phyloP scores from a whole-genome alignment of 1,140 invertebrate species.

The Hycleus phaleratus region DNA sequence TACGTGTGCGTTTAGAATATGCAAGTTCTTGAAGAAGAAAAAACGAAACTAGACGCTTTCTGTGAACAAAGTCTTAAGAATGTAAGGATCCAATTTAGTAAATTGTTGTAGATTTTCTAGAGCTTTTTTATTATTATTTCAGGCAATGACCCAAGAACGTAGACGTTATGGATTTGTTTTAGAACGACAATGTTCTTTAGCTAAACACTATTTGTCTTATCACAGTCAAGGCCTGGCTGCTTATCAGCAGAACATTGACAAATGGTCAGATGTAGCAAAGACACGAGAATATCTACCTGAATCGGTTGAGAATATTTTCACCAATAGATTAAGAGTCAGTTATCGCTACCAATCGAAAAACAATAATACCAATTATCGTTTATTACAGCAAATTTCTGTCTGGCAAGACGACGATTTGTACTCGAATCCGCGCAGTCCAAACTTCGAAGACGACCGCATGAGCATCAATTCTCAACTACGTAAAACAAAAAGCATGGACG shows the following conservation, averaged over 20 bases:
- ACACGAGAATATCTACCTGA: constrained; percentile 77
- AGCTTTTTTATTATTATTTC: constrained; percentile 18
- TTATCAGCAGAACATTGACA: constrained; percentile 73
- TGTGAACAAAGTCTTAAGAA: constrained; percentile 86
- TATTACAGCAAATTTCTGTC: constrained; percentile 62
- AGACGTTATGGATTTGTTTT: constrained; percentile 88
- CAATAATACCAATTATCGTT: not conserved
- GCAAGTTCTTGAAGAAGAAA: constrained; percentile 84
- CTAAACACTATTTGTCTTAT: constrained; percentile 86
- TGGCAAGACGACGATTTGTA: constrained; percentile 72
- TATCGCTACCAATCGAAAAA: not conserved
- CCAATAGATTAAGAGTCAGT: constrained; percentile 61
- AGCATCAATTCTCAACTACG: constrained; percentile 64
- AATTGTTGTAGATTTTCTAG: too few relatives aligned
- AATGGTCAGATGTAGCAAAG: constrained; percentile 81
- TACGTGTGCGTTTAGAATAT: constrained; percentile 55
- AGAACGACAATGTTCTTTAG: constrained; percentile 81
- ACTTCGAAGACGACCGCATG: constrained; percentile 51
- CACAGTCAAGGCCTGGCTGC: constrained; percentile 68
- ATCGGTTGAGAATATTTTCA: constrained; percentile 71
- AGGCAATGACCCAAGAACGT: constrained; percentile 92
- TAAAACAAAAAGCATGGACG: constrained; percentile 83
- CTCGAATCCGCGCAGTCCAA: constrained; percentile 51
- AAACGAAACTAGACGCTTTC: constrained; percentile 81
- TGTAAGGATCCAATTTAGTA: constrained; percentile 49